Base-by-base conservation (phyloP, 2,888 invertebrate genomes). In the Cosmorhoe ocellata region DNA sequence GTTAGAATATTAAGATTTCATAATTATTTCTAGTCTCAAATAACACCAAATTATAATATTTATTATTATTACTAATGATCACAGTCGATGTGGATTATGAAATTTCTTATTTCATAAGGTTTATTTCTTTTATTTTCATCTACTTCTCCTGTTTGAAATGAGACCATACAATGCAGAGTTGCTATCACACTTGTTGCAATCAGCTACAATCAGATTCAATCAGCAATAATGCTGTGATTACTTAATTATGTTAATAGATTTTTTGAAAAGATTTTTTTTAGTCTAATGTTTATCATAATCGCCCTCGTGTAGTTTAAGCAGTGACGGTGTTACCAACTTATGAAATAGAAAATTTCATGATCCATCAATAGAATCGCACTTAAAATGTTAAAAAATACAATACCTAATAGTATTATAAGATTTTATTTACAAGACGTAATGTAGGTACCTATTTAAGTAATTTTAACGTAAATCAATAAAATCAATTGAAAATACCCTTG, bases 391-490 rank as follows among this genome's bases (percentile, higher is more conserved):
- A 22, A 12, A 31, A 37, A 13, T 8, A 36, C 3, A 30, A 28
- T 12, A 43, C 14, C 18, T 12, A 45, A 10, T 30, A 36, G 10
- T 36, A 30, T 38, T 37, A 34, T 24, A 30, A 37, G 12, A 14
- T 31, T 26, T 46, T 38, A 33, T 38, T 45, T 45, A 45, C 26
- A 45, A 32, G 9, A 26, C 31, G 26, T 39, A 46, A 28, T 26
- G 24, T n/a, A 24, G 32, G 37, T 37, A n/a, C n/a, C n/a, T n/a
- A n/a, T n/a, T n/a, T n/a, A n/a, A n/a, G n/a, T n/a, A n/a, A n/a
- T n/a, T 38, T 14, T 38, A 32, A 46, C n/a, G 31, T 38, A 40
- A 32, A 26, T 14, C 18, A 46, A 46, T 46, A 46, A 46, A 46
- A 31, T 38, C 14, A 46, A 39, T 46, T 38, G 26, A 38, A 38